Evolutionary conservation across 92 coral and sea anemone genomes (phyloP).

Genomic region (Paragorgia papillata): DNA sequence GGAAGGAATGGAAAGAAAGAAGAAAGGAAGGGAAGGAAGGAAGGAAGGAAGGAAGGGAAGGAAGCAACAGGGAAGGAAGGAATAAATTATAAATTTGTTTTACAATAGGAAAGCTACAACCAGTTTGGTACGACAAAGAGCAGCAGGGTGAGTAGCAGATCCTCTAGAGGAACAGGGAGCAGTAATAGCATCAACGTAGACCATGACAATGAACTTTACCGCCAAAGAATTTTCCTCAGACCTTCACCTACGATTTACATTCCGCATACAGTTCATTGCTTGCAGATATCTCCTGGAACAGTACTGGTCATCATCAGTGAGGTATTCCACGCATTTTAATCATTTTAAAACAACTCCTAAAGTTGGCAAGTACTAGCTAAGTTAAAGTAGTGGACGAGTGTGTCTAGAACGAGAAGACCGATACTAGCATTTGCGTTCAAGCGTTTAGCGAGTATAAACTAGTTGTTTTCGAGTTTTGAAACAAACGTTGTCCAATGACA

Average conservation of each 20-base stretch:
- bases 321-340: too few species aligned
- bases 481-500: too few species aligned
- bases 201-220: conserved; percentile 69
- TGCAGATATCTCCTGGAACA: conserved; percentile 90
- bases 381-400: too few species aligned
- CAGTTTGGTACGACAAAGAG: not conserved
- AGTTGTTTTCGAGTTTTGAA: too few species aligned
- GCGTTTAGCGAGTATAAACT: too few species aligned
- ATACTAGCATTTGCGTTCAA: too few species aligned
- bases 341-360: too few species aligned
- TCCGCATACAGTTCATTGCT: conserved; percentile 86
- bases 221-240: conserved; percentile 76
- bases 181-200: conserved; percentile 38
- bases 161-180: not conserved
- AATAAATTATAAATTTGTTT: not conserved
- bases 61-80: not conserved
- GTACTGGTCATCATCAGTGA: conserved; percentile 90
- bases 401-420: too few species aligned
- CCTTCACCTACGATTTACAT: conserved; percentile 72
- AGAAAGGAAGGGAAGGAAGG: too few species aligned
- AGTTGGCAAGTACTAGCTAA: too few species aligned
- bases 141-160: not conserved
- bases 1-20: too few species aligned
- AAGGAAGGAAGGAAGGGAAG: too few species aligned
- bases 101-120: conserved; percentile 2